Percentiles rank a stretch among this genome's conserved stretches.
Evolutionary conservation across 2,888 invertebrate species (phyloP).

Genomic region (Agrotis clavis): DNA sequence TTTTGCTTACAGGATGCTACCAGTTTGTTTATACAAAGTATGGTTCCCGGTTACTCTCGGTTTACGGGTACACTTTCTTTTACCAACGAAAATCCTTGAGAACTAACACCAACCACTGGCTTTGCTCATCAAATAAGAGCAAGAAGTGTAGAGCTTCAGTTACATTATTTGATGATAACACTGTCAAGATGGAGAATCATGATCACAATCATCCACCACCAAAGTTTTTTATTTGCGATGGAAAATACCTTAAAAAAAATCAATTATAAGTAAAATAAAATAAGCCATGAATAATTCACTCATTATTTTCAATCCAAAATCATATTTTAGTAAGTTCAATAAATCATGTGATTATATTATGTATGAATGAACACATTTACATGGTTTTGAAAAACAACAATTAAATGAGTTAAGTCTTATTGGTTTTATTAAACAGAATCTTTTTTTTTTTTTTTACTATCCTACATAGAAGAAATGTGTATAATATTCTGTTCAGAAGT

Average conservation of each 20-base stretch:
- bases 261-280: no score
- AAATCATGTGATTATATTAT: no score
- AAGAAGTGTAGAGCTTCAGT: slow-evolving; percentile 35
- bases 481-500: no score
- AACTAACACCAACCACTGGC: slow-evolving; percentile 34
- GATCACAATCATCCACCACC: slow-evolving; percentile 46
- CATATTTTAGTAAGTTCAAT: no score
- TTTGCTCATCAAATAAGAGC: slow-evolving; percentile 30
- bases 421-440: no score
- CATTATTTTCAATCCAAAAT: no score
- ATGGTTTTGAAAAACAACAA: no score
- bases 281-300: no score
- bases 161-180: slow-evolving; percentile 27
- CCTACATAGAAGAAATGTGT: no score
- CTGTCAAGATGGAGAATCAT: slow-evolving; percentile 19
- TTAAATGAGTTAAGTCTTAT: no score
- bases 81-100: slow-evolving; percentile 18
- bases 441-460: no score
- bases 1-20: slow-evolving; percentile 21
- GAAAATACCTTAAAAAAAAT: slow-evolving; percentile 36
- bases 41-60: slow-evolving; percentile 26
- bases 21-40: slow-evolving; percentile 26
- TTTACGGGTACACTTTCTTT: slow-evolving; percentile 27
- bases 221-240: slow-evolving; percentile 39
- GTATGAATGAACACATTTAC: no score